Evolutionary conservation across 2,888 invertebrate genomes (phyloP), one percentile per base, ranked within the genome.

Genomic region (Cacoxenus indagator): DNA sequence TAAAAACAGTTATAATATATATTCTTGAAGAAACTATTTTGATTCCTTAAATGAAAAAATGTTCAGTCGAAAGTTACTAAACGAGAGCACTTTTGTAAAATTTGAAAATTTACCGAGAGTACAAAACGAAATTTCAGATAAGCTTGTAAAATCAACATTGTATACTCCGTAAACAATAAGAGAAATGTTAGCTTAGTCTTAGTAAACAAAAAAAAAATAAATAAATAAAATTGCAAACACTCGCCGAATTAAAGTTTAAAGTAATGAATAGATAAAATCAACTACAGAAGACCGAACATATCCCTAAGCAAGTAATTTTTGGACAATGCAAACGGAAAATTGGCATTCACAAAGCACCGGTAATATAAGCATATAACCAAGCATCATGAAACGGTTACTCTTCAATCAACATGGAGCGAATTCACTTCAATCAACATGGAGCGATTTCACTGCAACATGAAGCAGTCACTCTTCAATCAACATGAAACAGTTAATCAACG

Each of bases 81-180:
- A 64, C 45, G 64, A 48, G 27, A 64, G 27, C 51, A 64, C 29
- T 24, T 65, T 64, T 64, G 51, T 48, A 46, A 64, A 64, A 64
- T 51, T 64, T 46, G 64, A 29, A 51, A 64, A 64, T 48, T 48
- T 51, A 46, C 51, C 51, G 24, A 48, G 29, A 64, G 51, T 64
- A 64, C 46, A 48, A 46, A 64, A 48, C 1, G 26, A 48, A 43
- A 9, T 43, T 43, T 9, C 14, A 43, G 43, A 17, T 43, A 64
- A 46, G 46, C 45, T 65, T 65, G 17, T 57, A 57, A 57, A 57
- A 57, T 31, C 17, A 24, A 57, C 57, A 27, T n/a, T n/a, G 6
- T 61, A 8, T 65, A 70, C 65, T 68, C 68, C 8, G 8, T 11
- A 37, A 3, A 31, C 17, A 31, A 29, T 43, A 45, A 14, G 19